Conservation (phyloP, 2,797 vertebrate species). For the Cichlasoma orientale region DNA sequence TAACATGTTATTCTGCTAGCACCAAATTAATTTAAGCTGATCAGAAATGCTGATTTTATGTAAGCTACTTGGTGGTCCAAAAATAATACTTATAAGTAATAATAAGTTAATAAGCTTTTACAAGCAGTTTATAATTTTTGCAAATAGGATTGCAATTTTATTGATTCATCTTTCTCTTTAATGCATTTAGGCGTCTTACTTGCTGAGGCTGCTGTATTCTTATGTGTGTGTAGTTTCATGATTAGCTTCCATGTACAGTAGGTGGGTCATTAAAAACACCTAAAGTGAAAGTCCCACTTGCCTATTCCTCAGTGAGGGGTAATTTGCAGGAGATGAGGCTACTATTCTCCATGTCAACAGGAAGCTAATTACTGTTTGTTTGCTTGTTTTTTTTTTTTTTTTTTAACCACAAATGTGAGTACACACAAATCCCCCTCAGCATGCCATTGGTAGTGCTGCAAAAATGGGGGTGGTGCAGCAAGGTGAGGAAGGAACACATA, state of each 20-base stretch:
- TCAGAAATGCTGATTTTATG: background rate
- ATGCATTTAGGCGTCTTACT: background rate
- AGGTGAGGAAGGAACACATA: background rate
- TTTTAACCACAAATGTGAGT: slow-evolving; percentile 35
- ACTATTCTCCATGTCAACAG: slow-evolving; percentile 62
- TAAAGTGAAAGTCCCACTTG: slow-evolving; percentile 51
- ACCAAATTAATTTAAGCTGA: background rate
- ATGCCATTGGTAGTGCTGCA: slow-evolving; percentile 1
- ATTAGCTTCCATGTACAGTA: slow-evolving; percentile 31
- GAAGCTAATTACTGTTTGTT: slow-evolving; percentile 79
- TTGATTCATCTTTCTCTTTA: background rate
- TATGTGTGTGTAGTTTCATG: slow-evolving; percentile 12
- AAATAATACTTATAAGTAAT: background rate
- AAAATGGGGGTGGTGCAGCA: background rate
- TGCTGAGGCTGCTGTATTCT: background rate
- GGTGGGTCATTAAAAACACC: slow-evolving; percentile 57
- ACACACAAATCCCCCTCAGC: slow-evolving; percentile 34
- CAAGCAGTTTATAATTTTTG: background rate
- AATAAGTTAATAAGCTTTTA: background rate
- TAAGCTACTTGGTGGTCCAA: background rate
- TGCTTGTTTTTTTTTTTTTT: background rate
- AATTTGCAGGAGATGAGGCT: slow-evolving; percentile 69
- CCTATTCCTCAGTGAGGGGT: slow-evolving; percentile 54
- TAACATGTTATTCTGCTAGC: background rate
- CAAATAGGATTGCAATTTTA: background rate